These are phyloP conservation scores for Tenebrosternarchus preto DNA, from an alignment of 2,113 vertebrate genomes.

Conservation along the genomic window DNA sequence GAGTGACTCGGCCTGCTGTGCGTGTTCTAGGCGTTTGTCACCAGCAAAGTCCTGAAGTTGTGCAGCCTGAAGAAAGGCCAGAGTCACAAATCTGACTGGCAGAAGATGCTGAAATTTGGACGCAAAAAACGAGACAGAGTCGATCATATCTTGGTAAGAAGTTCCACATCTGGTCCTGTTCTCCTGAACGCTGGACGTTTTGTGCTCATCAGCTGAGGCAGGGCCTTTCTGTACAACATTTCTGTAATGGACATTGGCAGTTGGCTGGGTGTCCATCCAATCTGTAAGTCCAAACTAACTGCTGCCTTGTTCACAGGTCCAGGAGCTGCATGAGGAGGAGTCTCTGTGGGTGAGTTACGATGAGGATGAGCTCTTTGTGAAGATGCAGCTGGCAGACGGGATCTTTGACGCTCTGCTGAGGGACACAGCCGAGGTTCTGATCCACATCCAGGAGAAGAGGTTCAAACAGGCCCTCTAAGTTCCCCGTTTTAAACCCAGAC, in stretches of 20 bases:
- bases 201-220: no score
- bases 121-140: slow-evolving; percentile 95
- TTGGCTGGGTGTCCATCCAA: no score
- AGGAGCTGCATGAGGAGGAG: slow-evolving; percentile 96
- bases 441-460: slow-evolving; percentile 84
- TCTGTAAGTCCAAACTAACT: neutral
- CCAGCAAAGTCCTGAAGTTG: slow-evolving; percentile 86
- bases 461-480: slow-evolving; percentile 55
- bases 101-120: slow-evolving; percentile 99
- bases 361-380: slow-evolving; percentile 93
- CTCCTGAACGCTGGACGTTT: no score
- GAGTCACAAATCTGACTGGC: slow-evolving; percentile 93
- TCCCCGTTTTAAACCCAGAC: neutral
- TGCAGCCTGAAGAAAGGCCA: slow-evolving; percentile 85
- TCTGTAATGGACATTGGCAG: no score
- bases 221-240: no score
- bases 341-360: slow-evolving; percentile 98
- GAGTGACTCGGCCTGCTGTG: neutral
- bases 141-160: slow-evolving; percentile 90
- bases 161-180: no score
- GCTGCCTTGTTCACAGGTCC: slow-evolving; percentile 76
- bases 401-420: slow-evolving; percentile 93
- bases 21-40: slow-evolving; percentile 81
- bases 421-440: slow-evolving; percentile 87
- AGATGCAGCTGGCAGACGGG: slow-evolving; percentile 96